Base-by-base conservation (phyloP, 1,140 invertebrate species). In the Euura lappo region DNA sequence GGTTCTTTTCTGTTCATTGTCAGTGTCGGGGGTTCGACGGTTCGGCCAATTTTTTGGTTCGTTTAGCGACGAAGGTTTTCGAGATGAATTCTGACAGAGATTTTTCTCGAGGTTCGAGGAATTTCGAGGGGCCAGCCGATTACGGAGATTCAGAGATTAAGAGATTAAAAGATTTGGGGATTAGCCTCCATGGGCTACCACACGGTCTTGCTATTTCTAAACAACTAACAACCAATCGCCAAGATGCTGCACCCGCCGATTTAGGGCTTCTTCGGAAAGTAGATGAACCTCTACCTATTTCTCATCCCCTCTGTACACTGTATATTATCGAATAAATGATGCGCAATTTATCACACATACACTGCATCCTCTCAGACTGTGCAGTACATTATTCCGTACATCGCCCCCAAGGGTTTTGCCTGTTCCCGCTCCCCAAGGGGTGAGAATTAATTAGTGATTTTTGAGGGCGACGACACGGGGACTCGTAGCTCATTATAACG, bases 381-480 rank as follows among this genome's bases (percentile, higher is more conserved):
- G 51, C 51, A 5, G 51, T 60, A n/a, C 51, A 11, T 60, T n/a
- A 6, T 60, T 60, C 51, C 5, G 51, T n/a, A 60, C 5, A 60
- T n/a, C 13, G 51, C 51, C 51, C 13, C 28, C 28, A n/a, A n/a
- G 51, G 51, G 8, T 60, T 8, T n/a, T 2, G 51, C 8, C 51
- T 60, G 13, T n/a, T 11, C 51, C 13, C 28, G 51, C 51, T 60
- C 51, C 51, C 51, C 51, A 3, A 11, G 51, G 51, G 51, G 6
- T 11, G 51, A n/a, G 51, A 60, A 60, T 60, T 60, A 60, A 60
- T 60, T 60, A 60, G 6, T 60, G 51, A 60, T 60, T 60, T 60
- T 60, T 60, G 28, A 28, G 28, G 28, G 28, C 28, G 28, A 28
- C 28, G 28, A 28, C 28, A 28, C 28, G 28, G 28, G 28, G 28